Evolutionary conservation across 2,113 vertebrate genomes (phyloP).

Genomic region (Tautogolabrus adspersus): DNA sequence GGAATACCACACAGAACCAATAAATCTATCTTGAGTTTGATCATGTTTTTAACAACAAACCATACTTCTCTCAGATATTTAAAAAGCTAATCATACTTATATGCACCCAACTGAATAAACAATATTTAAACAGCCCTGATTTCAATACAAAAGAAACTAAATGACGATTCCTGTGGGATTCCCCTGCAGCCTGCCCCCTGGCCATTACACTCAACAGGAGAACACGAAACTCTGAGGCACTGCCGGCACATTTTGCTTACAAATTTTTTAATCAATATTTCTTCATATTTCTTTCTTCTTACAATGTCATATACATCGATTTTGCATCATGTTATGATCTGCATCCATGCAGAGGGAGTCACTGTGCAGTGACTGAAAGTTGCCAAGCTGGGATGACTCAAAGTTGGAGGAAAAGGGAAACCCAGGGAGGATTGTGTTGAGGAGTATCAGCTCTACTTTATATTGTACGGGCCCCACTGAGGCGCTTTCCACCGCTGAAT

Average conservation of each 20-base stretch:
- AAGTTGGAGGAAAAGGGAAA: constrained; percentile 42
- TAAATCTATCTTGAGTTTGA: neutral
- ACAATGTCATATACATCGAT: constrained; percentile 26
- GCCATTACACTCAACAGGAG: constrained; percentile 48
- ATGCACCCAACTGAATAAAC: constrained; percentile 30
- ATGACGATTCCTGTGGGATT: constrained; percentile 52
- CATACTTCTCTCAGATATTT: neutral
- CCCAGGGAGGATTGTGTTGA: constrained; percentile 37
- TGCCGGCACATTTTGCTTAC: constrained; percentile 46
- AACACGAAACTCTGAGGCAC: constrained; percentile 47
- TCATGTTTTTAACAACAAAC: constrained; percentile 10
- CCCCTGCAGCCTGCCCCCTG: constrained; percentile 55
- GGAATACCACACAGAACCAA: neutral
- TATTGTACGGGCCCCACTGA: constrained; percentile 32
- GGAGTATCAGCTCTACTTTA: constrained; percentile 37
- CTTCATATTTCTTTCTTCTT: constrained; percentile 16
- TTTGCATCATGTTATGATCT: constrained; percentile 33
- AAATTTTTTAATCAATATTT: constrained; percentile 57
- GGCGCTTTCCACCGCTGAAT: constrained; percentile 54
- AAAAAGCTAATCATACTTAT: neutral
- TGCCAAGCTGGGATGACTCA: constrained; percentile 30
- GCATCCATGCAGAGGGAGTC: constrained; percentile 1
- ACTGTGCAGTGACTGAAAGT: constrained; percentile 13
- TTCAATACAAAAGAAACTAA: constrained; percentile 47
- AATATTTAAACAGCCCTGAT: constrained; percentile 37